phyloP scores from a whole-genome alignment of 2,113 vertebrate genomes.

The Danionella cerebrum region DNA sequence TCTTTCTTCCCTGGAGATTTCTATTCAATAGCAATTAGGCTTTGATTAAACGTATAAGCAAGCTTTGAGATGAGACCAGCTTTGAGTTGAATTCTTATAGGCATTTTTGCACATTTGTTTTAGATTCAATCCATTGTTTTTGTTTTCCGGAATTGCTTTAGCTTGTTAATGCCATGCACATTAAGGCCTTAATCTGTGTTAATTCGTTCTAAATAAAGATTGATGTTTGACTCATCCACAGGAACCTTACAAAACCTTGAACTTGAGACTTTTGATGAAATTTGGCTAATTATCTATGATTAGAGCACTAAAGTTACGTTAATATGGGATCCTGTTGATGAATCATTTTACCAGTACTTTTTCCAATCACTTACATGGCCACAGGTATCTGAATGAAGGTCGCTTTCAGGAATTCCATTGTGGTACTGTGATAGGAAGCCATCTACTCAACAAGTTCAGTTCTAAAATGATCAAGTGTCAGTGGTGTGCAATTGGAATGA shows the following conservation, averaged over 20 bases:
- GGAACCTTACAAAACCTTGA: not conserved
- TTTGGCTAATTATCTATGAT: no score
- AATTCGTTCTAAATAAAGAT: not conserved
- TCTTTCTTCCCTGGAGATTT: constrained; percentile 8
- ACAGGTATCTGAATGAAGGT: no score
- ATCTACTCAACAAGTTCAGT: no score
- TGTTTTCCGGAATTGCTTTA: not conserved
- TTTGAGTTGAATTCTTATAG: constrained; percentile 18
- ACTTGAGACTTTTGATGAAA: no score
- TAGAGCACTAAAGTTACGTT: no score
- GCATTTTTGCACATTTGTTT: not conserved
- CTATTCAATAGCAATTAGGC: constrained; percentile 28
- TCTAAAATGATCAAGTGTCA: no score
- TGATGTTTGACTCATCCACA: not conserved
- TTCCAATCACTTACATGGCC: no score
- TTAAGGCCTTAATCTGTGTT: not conserved
- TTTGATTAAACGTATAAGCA: constrained; percentile 24
- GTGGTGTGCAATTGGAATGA: no score
- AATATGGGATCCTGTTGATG: no score
- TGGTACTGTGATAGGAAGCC: no score
- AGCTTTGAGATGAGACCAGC: constrained; percentile 19
- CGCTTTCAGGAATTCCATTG: no score
- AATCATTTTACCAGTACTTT: no score
- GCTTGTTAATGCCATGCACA: not conserved
- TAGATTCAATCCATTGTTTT: not conserved